Conservation (phyloP, 2,797 vertebrate genomes). For the Artibeus lituratus region DNA sequence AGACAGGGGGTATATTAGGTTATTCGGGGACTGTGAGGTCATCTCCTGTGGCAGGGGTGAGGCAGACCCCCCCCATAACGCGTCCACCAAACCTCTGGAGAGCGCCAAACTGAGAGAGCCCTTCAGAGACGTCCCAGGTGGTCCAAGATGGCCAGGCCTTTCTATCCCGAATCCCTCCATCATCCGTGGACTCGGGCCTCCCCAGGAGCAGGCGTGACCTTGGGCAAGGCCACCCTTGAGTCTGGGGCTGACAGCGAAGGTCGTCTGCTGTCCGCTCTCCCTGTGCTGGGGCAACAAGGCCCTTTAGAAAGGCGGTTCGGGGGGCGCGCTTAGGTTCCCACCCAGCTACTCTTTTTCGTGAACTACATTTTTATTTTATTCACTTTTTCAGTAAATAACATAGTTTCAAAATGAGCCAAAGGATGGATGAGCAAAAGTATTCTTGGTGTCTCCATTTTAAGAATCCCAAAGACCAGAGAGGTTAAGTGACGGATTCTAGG, state of each 20-base stretch:
- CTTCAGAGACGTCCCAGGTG: fast-evolving
- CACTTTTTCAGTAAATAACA: not conserved
- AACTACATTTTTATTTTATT: not conserved
- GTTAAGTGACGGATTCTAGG: not conserved
- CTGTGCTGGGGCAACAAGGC: not conserved
- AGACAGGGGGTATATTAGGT: no score
- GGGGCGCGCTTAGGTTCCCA: no score
- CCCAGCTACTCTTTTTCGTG: not conserved
- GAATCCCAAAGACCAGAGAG: not conserved
- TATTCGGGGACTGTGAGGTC: not conserved
- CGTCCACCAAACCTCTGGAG: not conserved
- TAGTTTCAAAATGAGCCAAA: not conserved
- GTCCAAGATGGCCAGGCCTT: not conserved
- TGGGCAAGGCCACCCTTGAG: not conserved
- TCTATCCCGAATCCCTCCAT: not conserved
- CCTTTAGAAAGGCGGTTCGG: fast-evolving
- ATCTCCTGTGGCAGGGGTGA: not conserved
- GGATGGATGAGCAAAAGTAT: not conserved
- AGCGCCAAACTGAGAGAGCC: not conserved
- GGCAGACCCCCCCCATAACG: not conserved
- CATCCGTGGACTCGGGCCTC: not conserved
- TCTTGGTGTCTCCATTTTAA: not conserved
- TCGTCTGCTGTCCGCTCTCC: fast-evolving
- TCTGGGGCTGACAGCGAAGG: not conserved
- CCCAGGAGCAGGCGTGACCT: not conserved